A percentile compares a stretch with the other conserved stretches of the same genome.
Evolutionary conservation across 1,140 invertebrate species (phyloP).

Genomic region (Leptinotarsa lineolata): DNA sequence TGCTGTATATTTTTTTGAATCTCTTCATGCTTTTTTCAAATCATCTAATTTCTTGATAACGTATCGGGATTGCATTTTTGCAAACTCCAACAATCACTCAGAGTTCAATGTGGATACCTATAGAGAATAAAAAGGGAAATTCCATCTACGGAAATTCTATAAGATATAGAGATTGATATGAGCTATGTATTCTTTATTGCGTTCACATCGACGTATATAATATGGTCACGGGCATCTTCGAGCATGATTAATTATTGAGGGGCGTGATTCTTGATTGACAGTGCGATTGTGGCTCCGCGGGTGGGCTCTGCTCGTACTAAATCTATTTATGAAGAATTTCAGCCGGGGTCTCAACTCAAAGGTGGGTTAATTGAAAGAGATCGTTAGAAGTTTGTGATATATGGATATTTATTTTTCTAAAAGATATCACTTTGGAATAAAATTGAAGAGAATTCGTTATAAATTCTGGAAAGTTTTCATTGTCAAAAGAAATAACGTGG

Average conservation of each 20-base stretch:
- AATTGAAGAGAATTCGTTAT: no score
- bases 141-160: background rate
- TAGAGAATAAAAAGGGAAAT: constrained; percentile 14
- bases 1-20: no score
- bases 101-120: no score
- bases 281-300: constrained; percentile 53
- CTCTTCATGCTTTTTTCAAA: no score
- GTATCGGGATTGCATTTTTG: no score
- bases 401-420: no score
- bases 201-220: constrained; percentile 7
- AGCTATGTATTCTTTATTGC: constrained; percentile 5
- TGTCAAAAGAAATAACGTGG: no score
- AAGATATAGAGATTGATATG: constrained; percentile 25
- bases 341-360: background rate
- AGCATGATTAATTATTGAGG: constrained; percentile 54
- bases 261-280: constrained; percentile 56
- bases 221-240: constrained; percentile 22
- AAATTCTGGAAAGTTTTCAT: no score
- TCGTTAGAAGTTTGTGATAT: background rate
- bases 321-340: constrained; percentile 13
- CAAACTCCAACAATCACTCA: no score
- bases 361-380: background rate
- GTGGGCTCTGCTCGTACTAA: constrained; percentile 44
- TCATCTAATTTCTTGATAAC: no score
- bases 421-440: no score